Percentiles rank a stretch among this genome's conserved stretches.
phyloP scores from a whole-genome alignment of 2,113 vertebrate genomes.

The Phodopus roborovskii region DNA sequence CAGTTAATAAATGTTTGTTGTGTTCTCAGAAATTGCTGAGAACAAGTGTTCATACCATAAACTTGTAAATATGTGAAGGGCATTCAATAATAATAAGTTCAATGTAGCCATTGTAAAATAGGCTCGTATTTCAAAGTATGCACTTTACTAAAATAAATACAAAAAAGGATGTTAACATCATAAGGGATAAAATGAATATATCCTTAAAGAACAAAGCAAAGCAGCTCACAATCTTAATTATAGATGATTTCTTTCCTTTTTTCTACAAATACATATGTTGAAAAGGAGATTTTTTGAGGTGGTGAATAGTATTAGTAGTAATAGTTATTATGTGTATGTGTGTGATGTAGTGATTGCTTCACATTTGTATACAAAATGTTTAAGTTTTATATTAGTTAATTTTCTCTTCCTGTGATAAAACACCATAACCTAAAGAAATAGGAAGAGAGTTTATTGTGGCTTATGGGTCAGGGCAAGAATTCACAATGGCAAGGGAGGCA shows the following conservation, averaged over 20 bases:
- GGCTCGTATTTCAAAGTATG: background rate
- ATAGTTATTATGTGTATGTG: background rate
- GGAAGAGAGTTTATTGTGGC: background rate
- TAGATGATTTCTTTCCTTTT: background rate
- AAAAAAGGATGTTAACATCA: background rate
- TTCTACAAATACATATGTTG: background rate
- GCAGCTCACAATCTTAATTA: background rate
- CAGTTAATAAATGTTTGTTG: background rate
- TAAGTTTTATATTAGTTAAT: background rate
- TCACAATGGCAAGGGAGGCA: background rate
- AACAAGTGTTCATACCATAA: background rate
- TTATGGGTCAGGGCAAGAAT: background rate
- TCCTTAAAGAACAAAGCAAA: background rate
- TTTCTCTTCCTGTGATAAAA: background rate
- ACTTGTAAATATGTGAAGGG: background rate
- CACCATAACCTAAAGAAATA: background rate
- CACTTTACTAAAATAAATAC: background rate
- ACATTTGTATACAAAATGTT: background rate
- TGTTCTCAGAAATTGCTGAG: background rate
- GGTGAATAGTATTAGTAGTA: too few species aligned
- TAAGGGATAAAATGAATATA: background rate
- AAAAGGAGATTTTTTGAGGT: background rate
- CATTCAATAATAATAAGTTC: background rate
- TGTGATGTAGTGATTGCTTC: background rate
- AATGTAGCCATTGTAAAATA: background rate